Evolutionary conservation across 2,113 vertebrate genomes (phyloP).

Genomic region (Epinephelus fuscoguttatus): DNA sequence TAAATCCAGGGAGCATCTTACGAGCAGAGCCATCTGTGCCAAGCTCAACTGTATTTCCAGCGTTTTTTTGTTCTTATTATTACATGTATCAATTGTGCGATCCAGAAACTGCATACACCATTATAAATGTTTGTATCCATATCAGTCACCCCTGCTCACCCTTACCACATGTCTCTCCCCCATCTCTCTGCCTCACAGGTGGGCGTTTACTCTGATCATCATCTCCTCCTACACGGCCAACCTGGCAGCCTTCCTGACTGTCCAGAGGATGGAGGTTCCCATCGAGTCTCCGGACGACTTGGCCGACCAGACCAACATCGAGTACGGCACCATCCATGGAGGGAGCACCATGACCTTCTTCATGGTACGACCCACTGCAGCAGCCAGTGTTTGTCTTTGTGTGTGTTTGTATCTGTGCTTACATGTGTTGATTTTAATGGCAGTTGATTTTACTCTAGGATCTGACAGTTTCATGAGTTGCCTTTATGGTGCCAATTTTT

Average conservation of each 20-base stretch:
- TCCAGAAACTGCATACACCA: background rate
- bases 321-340: conserved; percentile 95
- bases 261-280: conserved; percentile 96
- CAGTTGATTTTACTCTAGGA: background rate
- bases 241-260: conserved; percentile 94
- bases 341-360: conserved; percentile 99
- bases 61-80: too few relatives aligned
- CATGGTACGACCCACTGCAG: conserved; percentile 83
- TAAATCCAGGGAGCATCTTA: background rate
- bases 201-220: conserved; percentile 97
- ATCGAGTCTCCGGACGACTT: conserved; percentile 94
- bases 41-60: background rate
- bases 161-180: background rate
- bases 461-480: conserved; percentile 7
- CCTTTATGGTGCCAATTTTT: background rate
- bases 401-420: background rate
- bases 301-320: conserved; percentile 96
- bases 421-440: conserved; percentile 8
- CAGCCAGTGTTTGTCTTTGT: background rate
- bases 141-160: background rate
- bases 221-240: conserved; percentile 98
- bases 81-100: background rate
- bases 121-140: background rate
- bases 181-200: conserved; percentile 82
- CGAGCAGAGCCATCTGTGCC: background rate